Evolutionary conservation across 2,888 invertebrate species (phyloP).

Genomic region (Chalcis sispes): DNA sequence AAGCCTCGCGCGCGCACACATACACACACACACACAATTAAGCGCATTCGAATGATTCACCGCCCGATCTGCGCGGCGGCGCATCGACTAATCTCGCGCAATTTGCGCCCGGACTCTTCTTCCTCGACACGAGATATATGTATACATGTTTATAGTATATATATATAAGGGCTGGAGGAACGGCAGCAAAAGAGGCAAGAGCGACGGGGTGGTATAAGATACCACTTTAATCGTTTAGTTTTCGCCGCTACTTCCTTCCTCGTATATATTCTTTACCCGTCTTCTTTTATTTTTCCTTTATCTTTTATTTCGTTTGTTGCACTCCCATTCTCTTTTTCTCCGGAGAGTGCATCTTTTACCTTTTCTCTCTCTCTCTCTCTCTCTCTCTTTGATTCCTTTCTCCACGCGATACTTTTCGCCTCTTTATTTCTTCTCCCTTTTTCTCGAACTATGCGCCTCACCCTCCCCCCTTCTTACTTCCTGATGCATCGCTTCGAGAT

Average conservation of each 20-base stretch:
- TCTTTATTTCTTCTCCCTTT: not conserved
- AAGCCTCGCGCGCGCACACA: no score
- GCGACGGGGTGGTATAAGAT: constrained; percentile 15
- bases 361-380: constrained; percentile 1
- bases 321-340: not conserved
- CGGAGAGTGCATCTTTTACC: not conserved
- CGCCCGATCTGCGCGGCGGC: constrained; percentile 4
- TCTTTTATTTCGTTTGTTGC: constrained; percentile 6
- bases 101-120: constrained; percentile 27
- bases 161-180: not conserved
- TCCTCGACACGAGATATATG: not conserved
- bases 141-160: not conserved
- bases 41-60: not conserved
- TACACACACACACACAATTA: no score
- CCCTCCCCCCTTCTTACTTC: no score
- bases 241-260: constrained; percentile 44
- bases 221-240: constrained; percentile 52
- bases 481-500: no score
- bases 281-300: constrained; percentile 8
- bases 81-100: constrained; percentile 46
- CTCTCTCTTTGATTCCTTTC: constrained; percentile 21
- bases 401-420: not conserved
- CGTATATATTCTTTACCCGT: not conserved
- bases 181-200: not conserved
- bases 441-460: not conserved